These are phyloP conservation scores for Vulpes vulpes DNA, from an alignment of 2,113 vertebrate species.

Conservation along the genomic window DNA sequence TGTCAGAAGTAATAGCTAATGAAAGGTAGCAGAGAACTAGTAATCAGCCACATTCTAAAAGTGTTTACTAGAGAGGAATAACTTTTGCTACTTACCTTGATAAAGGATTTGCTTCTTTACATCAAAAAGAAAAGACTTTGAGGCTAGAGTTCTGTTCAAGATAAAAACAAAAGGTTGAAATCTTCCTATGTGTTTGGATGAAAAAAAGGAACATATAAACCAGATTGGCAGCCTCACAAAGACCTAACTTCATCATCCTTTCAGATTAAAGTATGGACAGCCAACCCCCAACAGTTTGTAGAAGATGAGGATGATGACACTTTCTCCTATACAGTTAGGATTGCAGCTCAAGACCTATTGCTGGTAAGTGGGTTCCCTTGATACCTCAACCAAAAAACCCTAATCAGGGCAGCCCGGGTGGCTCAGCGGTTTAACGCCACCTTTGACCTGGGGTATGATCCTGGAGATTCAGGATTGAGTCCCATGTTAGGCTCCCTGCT, in stretches of 20 bases:
- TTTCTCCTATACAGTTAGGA: conserved; percentile 98
- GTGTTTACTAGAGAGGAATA: background rate
- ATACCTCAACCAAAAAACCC: background rate
- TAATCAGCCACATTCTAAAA: background rate
- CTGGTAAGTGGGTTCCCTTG: conserved; percentile 89
- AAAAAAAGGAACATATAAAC: background rate
- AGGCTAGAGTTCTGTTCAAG: background rate
- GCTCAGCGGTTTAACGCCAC: no score
- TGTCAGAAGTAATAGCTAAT: background rate
- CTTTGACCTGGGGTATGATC: no score
- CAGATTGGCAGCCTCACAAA: background rate
- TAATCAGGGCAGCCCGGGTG: background rate
- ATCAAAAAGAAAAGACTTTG: background rate
- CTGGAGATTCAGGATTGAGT: no score
- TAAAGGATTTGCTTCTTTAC: background rate
- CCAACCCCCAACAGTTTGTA: conserved; percentile 98
- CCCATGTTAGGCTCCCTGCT: no score
- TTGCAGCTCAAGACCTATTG: conserved; percentile 97
- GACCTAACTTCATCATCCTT: background rate
- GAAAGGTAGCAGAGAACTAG: background rate
- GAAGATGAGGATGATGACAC: conserved; percentile 99
- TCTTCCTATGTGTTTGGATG: background rate
- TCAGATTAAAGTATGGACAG: conserved; percentile 98
- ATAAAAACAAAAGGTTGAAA: background rate
- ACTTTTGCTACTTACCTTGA: background rate